Conservation (phyloP, 2,797 vertebrate species). For the Rhinophrynus dorsalis region DNA sequence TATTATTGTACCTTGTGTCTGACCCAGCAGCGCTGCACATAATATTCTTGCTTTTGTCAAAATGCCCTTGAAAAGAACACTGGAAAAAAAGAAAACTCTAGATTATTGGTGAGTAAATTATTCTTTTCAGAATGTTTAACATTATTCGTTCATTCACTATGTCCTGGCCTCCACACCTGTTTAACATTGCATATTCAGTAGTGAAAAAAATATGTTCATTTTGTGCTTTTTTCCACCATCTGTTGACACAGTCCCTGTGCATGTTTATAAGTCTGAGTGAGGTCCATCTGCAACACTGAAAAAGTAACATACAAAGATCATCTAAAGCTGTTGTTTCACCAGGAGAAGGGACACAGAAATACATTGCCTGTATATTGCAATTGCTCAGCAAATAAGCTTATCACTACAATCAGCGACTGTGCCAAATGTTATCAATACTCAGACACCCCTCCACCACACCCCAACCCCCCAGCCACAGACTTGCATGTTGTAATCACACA, state of each 20-base stretch:
- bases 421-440: slow-evolving; percentile 57
- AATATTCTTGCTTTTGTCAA: slow-evolving; percentile 9
- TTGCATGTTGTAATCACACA: slow-evolving; percentile 62
- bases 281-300: slow-evolving; percentile 62
- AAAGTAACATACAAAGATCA: slow-evolving; percentile 53
- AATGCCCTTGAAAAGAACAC: not conserved
- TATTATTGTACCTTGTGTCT: no score
- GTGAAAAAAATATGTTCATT: slow-evolving; percentile 52
- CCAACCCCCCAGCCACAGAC: slow-evolving; percentile 26
- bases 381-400: slow-evolving; percentile 14
- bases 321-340: slow-evolving; percentile 58
- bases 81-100: not conserved
- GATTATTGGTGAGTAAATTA: slow-evolving; percentile 26
- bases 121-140: not conserved
- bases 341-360: slow-evolving; percentile 28
- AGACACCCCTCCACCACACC: slow-evolving; percentile 49
- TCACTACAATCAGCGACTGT: slow-evolving; percentile 37
- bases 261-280: slow-evolving; percentile 54
- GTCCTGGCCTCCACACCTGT: slow-evolving; percentile 55
- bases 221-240: slow-evolving; percentile 60
- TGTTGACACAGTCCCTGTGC: slow-evolving; percentile 62
- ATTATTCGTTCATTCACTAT: slow-evolving; percentile 29
- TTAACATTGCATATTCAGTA: slow-evolving; percentile 55
- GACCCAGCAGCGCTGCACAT: not conserved
- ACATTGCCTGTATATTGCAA: slow-evolving; percentile 14